phyloP scores from a whole-genome alignment of 2,888 invertebrate genomes.

The Prionchulus punctatus region DNA sequence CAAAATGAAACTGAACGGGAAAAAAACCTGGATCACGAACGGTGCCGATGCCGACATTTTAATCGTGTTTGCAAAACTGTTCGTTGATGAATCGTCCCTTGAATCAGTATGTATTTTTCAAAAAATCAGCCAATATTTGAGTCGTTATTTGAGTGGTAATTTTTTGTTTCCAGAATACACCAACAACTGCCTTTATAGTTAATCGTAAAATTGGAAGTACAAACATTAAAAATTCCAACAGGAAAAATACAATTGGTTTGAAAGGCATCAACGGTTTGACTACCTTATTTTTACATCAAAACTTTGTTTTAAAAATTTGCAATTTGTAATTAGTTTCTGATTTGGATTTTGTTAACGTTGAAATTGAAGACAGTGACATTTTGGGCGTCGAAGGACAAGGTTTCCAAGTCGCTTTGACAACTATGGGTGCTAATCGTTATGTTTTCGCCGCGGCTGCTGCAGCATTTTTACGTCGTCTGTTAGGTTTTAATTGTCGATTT shows the following conservation, averaged over 20 bases:
- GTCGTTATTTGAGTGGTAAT: not conserved
- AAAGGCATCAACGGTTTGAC: constrained; percentile 3
- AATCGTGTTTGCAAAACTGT: constrained; percentile 19
- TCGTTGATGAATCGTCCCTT: too few species aligned
- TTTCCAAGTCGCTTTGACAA: constrained; percentile 1
- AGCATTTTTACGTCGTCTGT: constrained; percentile 1
- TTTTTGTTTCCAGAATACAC: constrained; percentile 2
- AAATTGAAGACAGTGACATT: not conserved
- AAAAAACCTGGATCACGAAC: constrained; percentile 22
- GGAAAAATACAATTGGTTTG: constrained; percentile 2
- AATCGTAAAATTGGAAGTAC: constrained; percentile 6
- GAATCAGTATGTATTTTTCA: too few species aligned
- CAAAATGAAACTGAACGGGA: constrained; percentile 11
- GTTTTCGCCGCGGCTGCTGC: constrained; percentile 7
- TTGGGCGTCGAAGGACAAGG: constrained; percentile 3
- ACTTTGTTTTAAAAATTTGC: too few species aligned
- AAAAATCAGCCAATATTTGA: not conserved
- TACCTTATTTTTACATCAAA: not conserved
- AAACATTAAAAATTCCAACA: not conserved
- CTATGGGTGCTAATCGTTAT: not conserved
- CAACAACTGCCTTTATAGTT: constrained; percentile 9
- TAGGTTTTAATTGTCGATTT: not conserved
- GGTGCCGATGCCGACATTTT: constrained; percentile 23
- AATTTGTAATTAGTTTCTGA: constrained; percentile 10
- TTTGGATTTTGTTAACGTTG: constrained; percentile 3